These are phyloP conservation scores for Heliconius sara DNA, from an alignment of 2,888 invertebrate genomes.

Conservation along the genomic window DNA sequence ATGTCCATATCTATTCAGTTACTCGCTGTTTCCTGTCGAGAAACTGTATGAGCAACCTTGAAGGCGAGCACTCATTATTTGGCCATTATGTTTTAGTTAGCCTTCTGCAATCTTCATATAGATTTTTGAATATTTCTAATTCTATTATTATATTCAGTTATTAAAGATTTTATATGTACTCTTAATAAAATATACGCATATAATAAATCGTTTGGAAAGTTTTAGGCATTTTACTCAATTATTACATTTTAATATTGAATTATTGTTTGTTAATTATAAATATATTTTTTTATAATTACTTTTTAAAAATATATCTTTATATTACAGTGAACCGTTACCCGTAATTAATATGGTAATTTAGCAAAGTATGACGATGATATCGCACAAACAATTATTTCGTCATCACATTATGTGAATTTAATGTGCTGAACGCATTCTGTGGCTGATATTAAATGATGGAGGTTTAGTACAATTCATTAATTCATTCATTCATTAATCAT, in stretches of 20 bases:
- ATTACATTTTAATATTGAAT: neutral
- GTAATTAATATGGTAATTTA: constrained; percentile 46
- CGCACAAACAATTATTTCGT: constrained; percentile 49
- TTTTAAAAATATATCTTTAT: neutral
- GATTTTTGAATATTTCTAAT: constrained; percentile 66
- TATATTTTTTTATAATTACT: neutral
- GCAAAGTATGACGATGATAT: constrained; percentile 41
- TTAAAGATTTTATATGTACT: neutral
- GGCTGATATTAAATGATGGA: constrained; percentile 51
- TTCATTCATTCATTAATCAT: constrained; percentile 68
- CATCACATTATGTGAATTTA: constrained; percentile 51
- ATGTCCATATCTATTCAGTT: constrained; percentile 79
- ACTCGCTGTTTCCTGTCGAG: constrained; percentile 77
- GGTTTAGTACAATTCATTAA: constrained; percentile 65
- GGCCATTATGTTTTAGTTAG: constrained; percentile 68
- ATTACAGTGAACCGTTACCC: constrained; percentile 48
- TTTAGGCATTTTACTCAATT: neutral
- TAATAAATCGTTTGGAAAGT: too few relatives aligned
- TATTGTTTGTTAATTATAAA: neutral
- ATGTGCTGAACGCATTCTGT: constrained; percentile 59
- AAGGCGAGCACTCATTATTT: constrained; percentile 76
- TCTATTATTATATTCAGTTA: constrained; percentile 49
- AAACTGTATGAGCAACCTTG: constrained; percentile 73
- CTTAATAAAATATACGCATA: too few relatives aligned
- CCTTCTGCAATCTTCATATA: constrained; percentile 71